Evolutionary conservation across 2,113 vertebrate species (phyloP).

Genomic region (Petrocephalus microphthalmus): DNA sequence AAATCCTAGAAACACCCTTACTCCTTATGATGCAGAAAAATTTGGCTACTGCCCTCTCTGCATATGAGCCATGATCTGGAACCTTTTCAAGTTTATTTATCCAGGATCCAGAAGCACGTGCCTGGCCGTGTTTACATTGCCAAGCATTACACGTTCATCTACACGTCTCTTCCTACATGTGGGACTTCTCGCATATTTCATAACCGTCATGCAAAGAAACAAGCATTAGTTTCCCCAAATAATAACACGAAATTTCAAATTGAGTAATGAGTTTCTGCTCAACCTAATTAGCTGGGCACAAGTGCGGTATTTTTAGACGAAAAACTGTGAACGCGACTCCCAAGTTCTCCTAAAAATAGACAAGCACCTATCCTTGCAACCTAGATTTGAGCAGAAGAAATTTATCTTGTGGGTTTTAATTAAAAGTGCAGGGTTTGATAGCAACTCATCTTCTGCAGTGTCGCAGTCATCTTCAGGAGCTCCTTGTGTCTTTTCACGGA

Average conservation of each 20-base stretch:
- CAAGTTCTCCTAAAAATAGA: constrained; percentile 66
- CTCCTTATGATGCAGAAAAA: too few species aligned
- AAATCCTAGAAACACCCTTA: not conserved
- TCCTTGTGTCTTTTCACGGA: not conserved
- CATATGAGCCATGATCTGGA: not conserved
- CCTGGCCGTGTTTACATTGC: not conserved
- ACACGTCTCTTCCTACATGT: not conserved
- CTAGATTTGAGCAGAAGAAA: constrained; percentile 62
- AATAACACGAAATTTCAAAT: constrained; percentile 65
- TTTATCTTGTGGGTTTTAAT: constrained; percentile 74
- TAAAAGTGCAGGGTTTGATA: constrained; percentile 57
- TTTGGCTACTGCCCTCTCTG: not conserved
- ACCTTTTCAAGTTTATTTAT: not conserved
- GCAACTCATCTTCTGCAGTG: constrained; percentile 50
- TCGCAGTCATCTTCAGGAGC: not conserved
- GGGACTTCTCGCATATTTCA: constrained; percentile 49
- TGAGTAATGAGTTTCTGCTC: constrained; percentile 72
- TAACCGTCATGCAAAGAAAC: constrained; percentile 53
- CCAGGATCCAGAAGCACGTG: too few species aligned
- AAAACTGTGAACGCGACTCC: constrained; percentile 53
- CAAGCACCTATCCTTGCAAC: constrained; percentile 59
- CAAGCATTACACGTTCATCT: not conserved
- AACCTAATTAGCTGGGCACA: constrained; percentile 70
- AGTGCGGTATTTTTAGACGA: constrained; percentile 56
- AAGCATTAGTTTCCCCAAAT: constrained; percentile 62